Base-by-base conservation (phyloP, 2,888 invertebrate species). In the Alentia gelatinosa region DNA sequence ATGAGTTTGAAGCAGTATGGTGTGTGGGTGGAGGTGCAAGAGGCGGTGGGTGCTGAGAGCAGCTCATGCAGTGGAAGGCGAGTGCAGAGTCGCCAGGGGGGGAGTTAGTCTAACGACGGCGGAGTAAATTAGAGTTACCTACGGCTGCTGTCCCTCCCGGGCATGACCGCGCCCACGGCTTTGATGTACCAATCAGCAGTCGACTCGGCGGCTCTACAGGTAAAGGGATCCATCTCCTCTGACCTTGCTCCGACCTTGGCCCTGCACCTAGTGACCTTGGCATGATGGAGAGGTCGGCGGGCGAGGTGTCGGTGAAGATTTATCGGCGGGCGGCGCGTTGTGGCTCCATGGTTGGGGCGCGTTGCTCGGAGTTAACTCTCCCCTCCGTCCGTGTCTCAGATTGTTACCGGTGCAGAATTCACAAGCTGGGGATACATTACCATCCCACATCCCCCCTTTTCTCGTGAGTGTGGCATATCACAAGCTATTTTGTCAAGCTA, bases 191-290 rank as follows among this genome's bases (percentile, higher is more conserved):
- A 83, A 83, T 83, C 83, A 83, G 83, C n/a, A 37, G 5, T 26
- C 37, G 37, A 12, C 23, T 9, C 83, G 26, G n/a, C 12, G 9
- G 12, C 37, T 23, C 37, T 19, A 26, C 83, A 40, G 83, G 83
- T 83, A 83, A 1, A 39, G 83, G 68, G 83, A 83, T 83, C 83
- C 83, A 83, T 83, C 83, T 79, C 39, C 33, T 35, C 37, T n/a
- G 83, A 83, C 39, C 83, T 83, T 83, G 23, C 15, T 7, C 39
- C 5, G 35, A 39, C 83, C 83, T 35, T 83, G 39, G 39, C 83
- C 83, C 39, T 83, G 83, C 83, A 83, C 83, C 83, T 83, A 83
- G 1, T 83, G 83, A 83, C 83, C 83, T n/a, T 83, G 68, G 26
- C 30, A 26, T 68, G 68, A 68, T 68, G 68, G 33, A 68, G 68